Evolutionary conservation across 1,140 invertebrate genomes (phyloP), one percentile per base, ranked within the genome.

Genomic region (Drosophila nannoptera): DNA sequence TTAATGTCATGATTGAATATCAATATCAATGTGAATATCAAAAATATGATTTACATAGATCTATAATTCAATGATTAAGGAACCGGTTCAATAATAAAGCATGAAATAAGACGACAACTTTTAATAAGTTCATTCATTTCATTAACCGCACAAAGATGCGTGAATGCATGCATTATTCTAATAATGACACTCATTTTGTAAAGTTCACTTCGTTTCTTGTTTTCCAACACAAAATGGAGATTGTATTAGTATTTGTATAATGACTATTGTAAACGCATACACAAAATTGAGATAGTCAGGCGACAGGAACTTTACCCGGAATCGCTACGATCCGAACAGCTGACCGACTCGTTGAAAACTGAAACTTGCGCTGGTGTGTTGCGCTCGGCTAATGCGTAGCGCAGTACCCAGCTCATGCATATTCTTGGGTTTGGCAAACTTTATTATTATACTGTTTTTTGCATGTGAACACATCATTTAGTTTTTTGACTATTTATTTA

Each of bases 301-400:
- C 61, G 61, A 64, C 42, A 36, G 29, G 38, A 29, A 40, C 16
- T 46, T 65, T 65, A 69, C 67, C 61, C 61, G 46, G 46, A 45
- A 32, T 4, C 22, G 58, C 16, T 52, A 14, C 8, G 42, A 70
- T 53, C 62, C 62, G 40, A 70, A 66, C 62, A 66, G 68, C 68
- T 70, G 62, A 70, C 61, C 53, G 53, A 69, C n/a, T 65, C 61
- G 67, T 58, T 58, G 38, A 31, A 46, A 49, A 69, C 67, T 69
- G 67, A 16, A 29, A 62, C 53, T 16, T 32, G 14, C 11, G 40
- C 60, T 45, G 2, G 36, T 40, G 43, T 56, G n/a, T 31, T 12
- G 31, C 8, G 38, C 7, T 43, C 11, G 4, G 31, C 5, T 11
- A 22, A 35, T 35, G 3, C 32, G 9, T 22, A 59, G 31, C 31